Percentiles rank a stretch among this genome's conserved stretches.
Evolutionary conservation across 2,113 vertebrate species (phyloP).

Genomic region (Lophotis ruficrista): DNA sequence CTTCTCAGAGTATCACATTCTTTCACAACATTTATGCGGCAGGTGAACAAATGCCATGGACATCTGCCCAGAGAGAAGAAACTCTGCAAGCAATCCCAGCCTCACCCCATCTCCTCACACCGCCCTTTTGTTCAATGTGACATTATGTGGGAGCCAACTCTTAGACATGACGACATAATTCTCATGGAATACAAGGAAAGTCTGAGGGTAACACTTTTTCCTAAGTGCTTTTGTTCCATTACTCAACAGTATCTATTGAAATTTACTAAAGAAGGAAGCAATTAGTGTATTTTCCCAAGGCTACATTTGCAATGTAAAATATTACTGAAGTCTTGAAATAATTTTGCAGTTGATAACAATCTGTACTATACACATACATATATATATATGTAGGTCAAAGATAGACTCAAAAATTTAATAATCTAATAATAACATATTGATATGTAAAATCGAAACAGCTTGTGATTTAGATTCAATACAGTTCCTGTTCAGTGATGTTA

Average conservation of each 20-base stretch:
- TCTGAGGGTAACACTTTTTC: neutral
- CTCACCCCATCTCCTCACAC: neutral
- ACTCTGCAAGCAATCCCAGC: neutral
- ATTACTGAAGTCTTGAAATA: neutral
- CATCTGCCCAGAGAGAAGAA: neutral
- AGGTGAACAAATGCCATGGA: neutral
- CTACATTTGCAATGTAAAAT: neutral
- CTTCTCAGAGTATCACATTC: neutral
- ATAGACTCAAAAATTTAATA: neutral
- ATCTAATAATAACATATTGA: neutral
- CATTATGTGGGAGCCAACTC: neutral
- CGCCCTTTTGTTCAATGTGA: neutral
- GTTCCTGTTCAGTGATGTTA: neutral
- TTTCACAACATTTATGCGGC: neutral
- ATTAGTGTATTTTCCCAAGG: neutral
- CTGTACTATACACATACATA: neutral
- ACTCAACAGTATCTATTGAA: neutral
- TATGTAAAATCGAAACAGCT: neutral
- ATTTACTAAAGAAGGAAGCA: neutral
- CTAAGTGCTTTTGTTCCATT: neutral
- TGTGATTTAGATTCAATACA: neutral
- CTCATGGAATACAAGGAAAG: neutral
- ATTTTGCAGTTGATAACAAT: neutral
- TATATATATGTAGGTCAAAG: neutral
- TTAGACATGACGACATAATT: neutral